Base-by-base conservation (phyloP, 2,797 vertebrate species). In the Anguilla megastoma region DNA sequence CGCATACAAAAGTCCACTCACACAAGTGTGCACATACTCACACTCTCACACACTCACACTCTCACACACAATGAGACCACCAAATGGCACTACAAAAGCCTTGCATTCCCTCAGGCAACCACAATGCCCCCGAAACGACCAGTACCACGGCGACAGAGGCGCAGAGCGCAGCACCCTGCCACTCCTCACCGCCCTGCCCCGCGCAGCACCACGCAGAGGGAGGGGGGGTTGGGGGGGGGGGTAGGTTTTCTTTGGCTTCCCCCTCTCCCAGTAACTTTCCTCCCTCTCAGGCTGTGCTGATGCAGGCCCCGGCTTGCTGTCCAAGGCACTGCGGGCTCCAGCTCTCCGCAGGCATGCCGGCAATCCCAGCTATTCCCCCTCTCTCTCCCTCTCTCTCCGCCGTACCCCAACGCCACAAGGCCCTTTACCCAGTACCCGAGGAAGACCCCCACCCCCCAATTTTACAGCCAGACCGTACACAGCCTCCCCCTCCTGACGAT, bases 251-350 rank as follows among this genome's bases (percentile, higher is more conserved):
- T n/a, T 76, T 10, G 80, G 87, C 85, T 71, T 24, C n/a, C 33
- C 76, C 86, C 52, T 16, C 54, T 86, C 54, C 83, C 60, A 50
- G 58, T 84, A 88, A 91, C 60, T 87, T 91, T 21, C 45, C 86
- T 56, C 30, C 45, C 85, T 90, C 85, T 80, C 16, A 52, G 50
- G 7, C 50, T 86, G 88, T 86, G 86, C 85, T 79, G 87, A 87
- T 87, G 89, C 94, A 94, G 90, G 95, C 92, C 87, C 48, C 63
- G 89, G 92, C 94, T 90, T 91, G 93, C 90, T 90, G 86, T 83
- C 89, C 48, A 88, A 50, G 80, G 74, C 24, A 89, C 94, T 93
- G 87, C 58, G 89, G 92, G 92, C 93, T 93, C 93, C 88, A 88
- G 88, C 91, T 94, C 93, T 94, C 90, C 90, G 41, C 89, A 90